Conservation (phyloP, 2,888 invertebrate genomes). For the Heliconius ismenius region DNA sequence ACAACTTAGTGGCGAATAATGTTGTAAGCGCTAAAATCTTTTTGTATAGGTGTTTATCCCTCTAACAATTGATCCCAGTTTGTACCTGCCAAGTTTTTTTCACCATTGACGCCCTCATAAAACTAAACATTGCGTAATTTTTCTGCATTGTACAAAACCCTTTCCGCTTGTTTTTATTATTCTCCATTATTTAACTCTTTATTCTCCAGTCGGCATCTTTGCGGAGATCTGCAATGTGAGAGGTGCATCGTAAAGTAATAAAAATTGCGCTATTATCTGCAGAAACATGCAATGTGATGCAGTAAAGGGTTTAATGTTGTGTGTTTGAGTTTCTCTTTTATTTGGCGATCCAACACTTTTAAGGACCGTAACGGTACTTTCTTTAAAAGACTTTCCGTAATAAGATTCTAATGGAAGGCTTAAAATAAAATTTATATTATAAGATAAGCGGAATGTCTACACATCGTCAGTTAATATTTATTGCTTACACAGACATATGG, state of each 20-base stretch:
- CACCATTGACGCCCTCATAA: conserved; percentile 59
- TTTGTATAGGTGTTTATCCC: conserved; percentile 48
- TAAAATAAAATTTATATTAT: conserved; percentile 49
- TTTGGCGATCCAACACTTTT: conserved; percentile 52
- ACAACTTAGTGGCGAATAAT: conserved; percentile 55
- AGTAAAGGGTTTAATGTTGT: conserved; percentile 75
- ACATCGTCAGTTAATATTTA: conserved; percentile 54
- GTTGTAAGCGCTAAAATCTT: conserved; percentile 41
- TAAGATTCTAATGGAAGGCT: conserved; percentile 59
- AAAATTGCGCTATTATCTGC: conserved; percentile 77
- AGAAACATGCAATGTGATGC: conserved; percentile 59
- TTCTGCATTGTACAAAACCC: conserved; percentile 79
- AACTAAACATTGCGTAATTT: conserved; percentile 78
- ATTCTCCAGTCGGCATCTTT: conserved; percentile 70
- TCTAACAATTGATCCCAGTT: conserved; percentile 58
- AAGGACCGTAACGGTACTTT: conserved; percentile 71
- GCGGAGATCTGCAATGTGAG: conserved; percentile 73
- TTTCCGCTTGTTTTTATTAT: conserved; percentile 81
- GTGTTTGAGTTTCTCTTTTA: conserved; percentile 68
- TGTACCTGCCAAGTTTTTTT: conserved; percentile 78
- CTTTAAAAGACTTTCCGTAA: conserved; percentile 58
- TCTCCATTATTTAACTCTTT: conserved; percentile 65
- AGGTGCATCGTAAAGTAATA: conserved; percentile 73
- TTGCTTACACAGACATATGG: conserved; percentile 45
- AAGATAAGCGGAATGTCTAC: conserved; percentile 66